Conservation (phyloP, 2,888 invertebrate genomes). For the Cephus spinipes region DNA sequence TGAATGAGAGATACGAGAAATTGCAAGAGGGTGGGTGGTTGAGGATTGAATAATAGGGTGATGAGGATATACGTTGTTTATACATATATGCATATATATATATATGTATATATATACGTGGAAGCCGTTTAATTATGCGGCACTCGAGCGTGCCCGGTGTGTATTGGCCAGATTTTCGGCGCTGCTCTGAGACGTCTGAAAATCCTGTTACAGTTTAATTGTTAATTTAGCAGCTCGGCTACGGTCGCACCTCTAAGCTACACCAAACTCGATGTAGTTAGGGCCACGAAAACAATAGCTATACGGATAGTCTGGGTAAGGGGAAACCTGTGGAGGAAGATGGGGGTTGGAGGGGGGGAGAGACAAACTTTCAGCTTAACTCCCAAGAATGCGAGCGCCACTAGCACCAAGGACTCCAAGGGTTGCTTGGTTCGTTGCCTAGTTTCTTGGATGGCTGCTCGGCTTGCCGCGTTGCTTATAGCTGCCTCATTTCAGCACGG, state of each 20-base stretch:
- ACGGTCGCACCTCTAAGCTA: constrained; percentile 18
- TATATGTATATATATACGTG: constrained; percentile 24
- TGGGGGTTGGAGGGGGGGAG: too few species aligned
- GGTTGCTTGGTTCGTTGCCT: neutral
- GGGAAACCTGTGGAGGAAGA: neutral
- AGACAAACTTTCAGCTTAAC: constrained; percentile 11
- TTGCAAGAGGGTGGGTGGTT: neutral
- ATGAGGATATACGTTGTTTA: constrained; percentile 9
- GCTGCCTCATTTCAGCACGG: neutral
- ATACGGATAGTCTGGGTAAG: neutral
- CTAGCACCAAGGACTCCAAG: neutral
- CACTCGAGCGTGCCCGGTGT: constrained; percentile 21
- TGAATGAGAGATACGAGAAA: neutral
- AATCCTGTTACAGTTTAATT: constrained; percentile 57
- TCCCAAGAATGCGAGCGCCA: constrained; percentile 20
- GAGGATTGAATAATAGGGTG: constrained; percentile 3
- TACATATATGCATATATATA: neutral
- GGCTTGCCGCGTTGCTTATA: neutral
- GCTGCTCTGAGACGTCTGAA: constrained; percentile 37
- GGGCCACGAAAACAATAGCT: constrained; percentile 32
- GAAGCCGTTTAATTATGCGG: constrained; percentile 50
- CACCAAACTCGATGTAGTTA: constrained; percentile 28
- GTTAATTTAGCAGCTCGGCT: constrained; percentile 50
- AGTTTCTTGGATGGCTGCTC: neutral
- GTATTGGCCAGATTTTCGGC: constrained; percentile 36